Evolutionary conservation across 2,888 invertebrate species (phyloP).

Genomic region (Apodemia hepburni): DNA sequence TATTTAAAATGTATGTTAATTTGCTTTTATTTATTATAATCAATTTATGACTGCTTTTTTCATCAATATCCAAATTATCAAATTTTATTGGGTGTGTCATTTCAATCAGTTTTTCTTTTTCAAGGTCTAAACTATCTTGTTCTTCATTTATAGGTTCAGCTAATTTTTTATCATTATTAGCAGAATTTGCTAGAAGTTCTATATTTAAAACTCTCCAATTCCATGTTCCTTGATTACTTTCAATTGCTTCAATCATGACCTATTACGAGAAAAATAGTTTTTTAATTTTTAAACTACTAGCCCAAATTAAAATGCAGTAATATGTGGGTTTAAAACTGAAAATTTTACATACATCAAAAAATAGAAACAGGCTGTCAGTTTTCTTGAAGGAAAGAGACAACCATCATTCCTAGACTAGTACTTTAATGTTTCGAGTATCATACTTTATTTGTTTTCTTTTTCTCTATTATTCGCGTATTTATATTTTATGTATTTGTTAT

Average conservation of each 20-base stretch:
- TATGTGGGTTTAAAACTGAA: not conserved
- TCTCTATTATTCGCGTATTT: too few species aligned
- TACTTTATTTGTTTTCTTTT: too few species aligned
- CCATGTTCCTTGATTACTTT: slow-evolving; percentile 82
- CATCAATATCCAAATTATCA: slow-evolving; percentile 58
- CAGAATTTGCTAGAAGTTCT: slow-evolving; percentile 45
- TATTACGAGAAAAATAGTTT: slow-evolving; percentile 35
- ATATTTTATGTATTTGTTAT: too few species aligned
- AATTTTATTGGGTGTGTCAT: slow-evolving; percentile 76
- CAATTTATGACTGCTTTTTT: slow-evolving; percentile 41
- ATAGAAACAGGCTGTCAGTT: too few species aligned
- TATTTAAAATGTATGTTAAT: slow-evolving; percentile 59
- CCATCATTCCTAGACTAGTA: too few species aligned
- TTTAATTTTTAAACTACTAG: not conserved
- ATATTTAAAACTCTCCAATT: slow-evolving; percentile 81
- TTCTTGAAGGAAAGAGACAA: too few species aligned
- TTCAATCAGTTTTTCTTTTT: slow-evolving; percentile 72
- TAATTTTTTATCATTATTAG: slow-evolving; percentile 36
- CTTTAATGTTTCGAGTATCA: too few species aligned
- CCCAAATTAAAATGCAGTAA: not conserved
- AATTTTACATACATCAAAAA: too few species aligned
- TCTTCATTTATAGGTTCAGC: slow-evolving; percentile 37
- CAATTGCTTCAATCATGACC: slow-evolving; percentile 84
- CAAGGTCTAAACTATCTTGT: slow-evolving; percentile 43
- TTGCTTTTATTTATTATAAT: slow-evolving; percentile 66